These are phyloP conservation scores for Dascyllus trimaculatus DNA, from an alignment of 2,113 vertebrate species.

Conservation along the genomic window DNA sequence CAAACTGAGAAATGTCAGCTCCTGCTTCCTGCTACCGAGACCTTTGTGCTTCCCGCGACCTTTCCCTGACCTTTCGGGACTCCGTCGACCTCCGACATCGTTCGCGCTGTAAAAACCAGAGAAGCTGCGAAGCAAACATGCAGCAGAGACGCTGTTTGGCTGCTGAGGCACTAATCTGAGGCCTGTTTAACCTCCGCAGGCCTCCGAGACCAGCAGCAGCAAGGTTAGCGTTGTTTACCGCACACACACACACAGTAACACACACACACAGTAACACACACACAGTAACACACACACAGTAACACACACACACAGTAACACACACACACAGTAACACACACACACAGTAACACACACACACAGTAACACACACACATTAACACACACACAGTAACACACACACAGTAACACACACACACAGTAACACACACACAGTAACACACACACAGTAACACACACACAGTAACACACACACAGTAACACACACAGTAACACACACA, in stretches of 20 bases:
- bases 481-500: slow-evolving; percentile 28
- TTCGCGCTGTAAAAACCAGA: slow-evolving; percentile 32
- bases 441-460: no score
- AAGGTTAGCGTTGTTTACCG: slow-evolving; percentile 67
- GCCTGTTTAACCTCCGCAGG: slow-evolving; percentile 55
- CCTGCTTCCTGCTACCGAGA: neutral
- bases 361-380: slow-evolving; percentile 39
- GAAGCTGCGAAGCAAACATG: slow-evolving; percentile 9
- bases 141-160: slow-evolving; percentile 4
- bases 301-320: no score
- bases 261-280: no score
- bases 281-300: neutral
- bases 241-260: no score
- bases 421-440: no score
- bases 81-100: slow-evolving; percentile 16
- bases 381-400: slow-evolving; percentile 10
- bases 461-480: no score
- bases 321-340: slow-evolving; percentile 5
- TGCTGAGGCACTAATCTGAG: slow-evolving; percentile 40
- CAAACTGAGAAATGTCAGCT: no score
- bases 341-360: slow-evolving; percentile 26
- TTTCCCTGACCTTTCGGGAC: slow-evolving; percentile 44
- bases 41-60: slow-evolving; percentile 41
- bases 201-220: slow-evolving; percentile 49
- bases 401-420: slow-evolving; percentile 19